phyloP scores from a whole-genome alignment of 2,113 vertebrate genomes.

The Syngnathus typhle region DNA sequence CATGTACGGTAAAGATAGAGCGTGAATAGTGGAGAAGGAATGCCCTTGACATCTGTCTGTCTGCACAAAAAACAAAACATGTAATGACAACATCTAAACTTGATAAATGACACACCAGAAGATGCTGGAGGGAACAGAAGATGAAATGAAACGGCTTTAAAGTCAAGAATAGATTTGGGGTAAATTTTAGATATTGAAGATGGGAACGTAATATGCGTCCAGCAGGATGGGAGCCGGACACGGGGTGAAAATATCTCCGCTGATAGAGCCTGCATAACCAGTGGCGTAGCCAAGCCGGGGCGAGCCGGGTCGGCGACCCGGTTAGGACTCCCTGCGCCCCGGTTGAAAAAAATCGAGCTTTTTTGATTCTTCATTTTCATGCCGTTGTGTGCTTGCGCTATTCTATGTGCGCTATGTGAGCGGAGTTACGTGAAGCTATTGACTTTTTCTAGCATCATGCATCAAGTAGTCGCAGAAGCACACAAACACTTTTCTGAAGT shows the following conservation, averaged over 20 bases:
- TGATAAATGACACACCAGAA: slow-evolving; percentile 39
- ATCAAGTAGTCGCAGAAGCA: too few relatives aligned
- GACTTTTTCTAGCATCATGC: not conserved
- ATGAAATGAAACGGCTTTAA: slow-evolving; percentile 10
- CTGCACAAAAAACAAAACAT: slow-evolving; percentile 48
- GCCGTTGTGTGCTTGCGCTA: too few relatives aligned
- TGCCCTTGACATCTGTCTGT: slow-evolving; percentile 64
- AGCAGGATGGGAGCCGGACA: slow-evolving; percentile 12
- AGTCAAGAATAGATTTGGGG: slow-evolving; percentile 22
- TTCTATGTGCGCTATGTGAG: too few relatives aligned
- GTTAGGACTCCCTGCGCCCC: too few relatives aligned
- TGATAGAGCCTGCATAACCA: too few relatives aligned
- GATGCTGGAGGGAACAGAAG: slow-evolving; percentile 8
- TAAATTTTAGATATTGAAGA: slow-evolving; percentile 18
- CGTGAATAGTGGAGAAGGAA: slow-evolving; percentile 45
- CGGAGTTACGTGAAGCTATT: too few relatives aligned
- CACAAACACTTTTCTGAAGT: too few relatives aligned
- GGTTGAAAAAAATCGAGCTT: too few relatives aligned
- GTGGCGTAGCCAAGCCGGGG: too few relatives aligned
- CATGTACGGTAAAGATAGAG: slow-evolving; percentile 36
- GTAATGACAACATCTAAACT: slow-evolving; percentile 57
- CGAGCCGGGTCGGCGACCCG: too few relatives aligned
- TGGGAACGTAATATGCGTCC: slow-evolving; percentile 24
- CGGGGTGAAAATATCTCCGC: slow-evolving; percentile 21
- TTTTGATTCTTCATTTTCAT: too few relatives aligned